phyloP scores from a whole-genome alignment of 92 coral and sea anemone genomes.

The Epizoanthus ramosus region DNA sequence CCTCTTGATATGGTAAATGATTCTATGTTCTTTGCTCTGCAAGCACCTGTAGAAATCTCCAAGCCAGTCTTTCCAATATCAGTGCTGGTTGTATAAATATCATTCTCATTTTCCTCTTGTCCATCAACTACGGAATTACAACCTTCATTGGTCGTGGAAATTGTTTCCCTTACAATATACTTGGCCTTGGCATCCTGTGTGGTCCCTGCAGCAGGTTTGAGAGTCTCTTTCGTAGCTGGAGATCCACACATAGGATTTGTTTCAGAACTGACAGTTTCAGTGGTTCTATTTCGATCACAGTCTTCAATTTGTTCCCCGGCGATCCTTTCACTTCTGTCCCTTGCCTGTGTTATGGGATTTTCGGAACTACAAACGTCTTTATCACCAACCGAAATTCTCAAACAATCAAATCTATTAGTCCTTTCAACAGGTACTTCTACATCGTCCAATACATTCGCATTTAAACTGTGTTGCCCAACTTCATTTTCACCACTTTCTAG shows the following conservation, averaged over 20 bases:
- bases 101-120: background rate
- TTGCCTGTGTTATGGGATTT: background rate
- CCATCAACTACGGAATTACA: no score
- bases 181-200: background rate
- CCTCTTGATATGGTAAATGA: background rate
- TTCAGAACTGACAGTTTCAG: background rate
- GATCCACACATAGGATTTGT: background rate
- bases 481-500: background rate
- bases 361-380: background rate
- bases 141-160: no score
- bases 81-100: no score
- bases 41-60: background rate
- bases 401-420: conserved; percentile 1
- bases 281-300: background rate
- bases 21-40: background rate
- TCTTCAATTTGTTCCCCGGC: background rate
- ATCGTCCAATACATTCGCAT: background rate
- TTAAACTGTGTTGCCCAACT: background rate
- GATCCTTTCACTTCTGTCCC: background rate
- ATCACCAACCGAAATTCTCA: background rate
- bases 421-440: background rate
- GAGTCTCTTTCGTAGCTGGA: background rate
- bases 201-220: background rate
- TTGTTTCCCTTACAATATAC: no score
- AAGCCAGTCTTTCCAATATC: background rate